Conservation (phyloP, 2,113 vertebrate genomes). For the Pogonocichla stellata region DNA sequence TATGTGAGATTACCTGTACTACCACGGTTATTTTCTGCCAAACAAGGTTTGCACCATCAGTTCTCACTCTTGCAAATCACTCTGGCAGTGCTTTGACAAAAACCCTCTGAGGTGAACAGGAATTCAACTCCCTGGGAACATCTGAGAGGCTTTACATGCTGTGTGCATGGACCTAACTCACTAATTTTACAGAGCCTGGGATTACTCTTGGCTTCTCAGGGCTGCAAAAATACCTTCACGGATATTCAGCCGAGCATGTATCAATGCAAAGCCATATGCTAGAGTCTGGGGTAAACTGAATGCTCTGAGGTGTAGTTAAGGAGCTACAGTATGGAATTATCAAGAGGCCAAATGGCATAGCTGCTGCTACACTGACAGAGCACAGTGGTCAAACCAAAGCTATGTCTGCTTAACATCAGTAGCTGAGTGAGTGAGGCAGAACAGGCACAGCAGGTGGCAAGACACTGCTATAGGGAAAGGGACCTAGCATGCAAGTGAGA, state of each 20-base stretch:
- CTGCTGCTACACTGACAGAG: neutral
- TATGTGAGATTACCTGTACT: neutral
- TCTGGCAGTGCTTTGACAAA: neutral
- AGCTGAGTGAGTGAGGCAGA: neutral
- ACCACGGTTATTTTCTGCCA: neutral
- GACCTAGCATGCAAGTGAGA: neutral
- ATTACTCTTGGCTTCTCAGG: neutral
- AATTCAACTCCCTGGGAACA: neutral
- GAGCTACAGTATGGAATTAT: neutral
- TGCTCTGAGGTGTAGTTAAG: neutral
- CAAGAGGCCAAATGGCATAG: neutral
- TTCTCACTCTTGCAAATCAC: neutral
- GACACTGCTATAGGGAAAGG: neutral
- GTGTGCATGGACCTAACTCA: neutral
- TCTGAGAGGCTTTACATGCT: neutral
- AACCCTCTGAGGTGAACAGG: neutral
- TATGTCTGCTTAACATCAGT: accelerated
- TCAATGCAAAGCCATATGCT: neutral
- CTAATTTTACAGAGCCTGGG: neutral
- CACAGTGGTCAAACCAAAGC: neutral
- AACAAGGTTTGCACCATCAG: neutral
- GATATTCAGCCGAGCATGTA: neutral
- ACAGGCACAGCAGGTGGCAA: neutral
- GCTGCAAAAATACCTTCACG: neutral
- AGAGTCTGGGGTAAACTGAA: neutral